phyloP scores from a whole-genome alignment of 1,140 invertebrate species.

The Leptonema lineaticorne region DNA sequence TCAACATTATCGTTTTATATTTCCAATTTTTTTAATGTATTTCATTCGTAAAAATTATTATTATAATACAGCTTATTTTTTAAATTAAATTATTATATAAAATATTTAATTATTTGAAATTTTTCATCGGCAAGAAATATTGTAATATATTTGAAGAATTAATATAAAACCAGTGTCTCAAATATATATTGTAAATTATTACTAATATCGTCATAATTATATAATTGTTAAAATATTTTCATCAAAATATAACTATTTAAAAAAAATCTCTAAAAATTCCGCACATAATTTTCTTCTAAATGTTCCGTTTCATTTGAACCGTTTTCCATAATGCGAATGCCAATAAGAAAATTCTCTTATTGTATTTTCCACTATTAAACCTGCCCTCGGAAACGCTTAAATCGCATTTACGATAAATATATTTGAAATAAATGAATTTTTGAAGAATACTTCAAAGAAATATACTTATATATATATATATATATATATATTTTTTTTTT shows the following conservation, averaged over 20 bases:
- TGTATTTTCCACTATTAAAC: too few species aligned
- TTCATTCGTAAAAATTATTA: background rate
- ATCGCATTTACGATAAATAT: background rate
- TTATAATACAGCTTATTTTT: background rate
- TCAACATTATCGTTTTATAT: too few species aligned
- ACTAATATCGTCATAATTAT: background rate
- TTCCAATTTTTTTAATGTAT: background rate
- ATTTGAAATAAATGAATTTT: constrained; percentile 2
- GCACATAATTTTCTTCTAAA: background rate
- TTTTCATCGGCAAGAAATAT: too few species aligned
- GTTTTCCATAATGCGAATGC: background rate
- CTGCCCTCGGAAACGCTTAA: background rate
- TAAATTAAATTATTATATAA: background rate
- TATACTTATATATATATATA: too few species aligned
- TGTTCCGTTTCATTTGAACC: too few species aligned
- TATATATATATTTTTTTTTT: too few species aligned
- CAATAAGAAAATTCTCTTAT: background rate
- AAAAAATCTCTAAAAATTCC: background rate
- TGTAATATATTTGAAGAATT: too few species aligned
- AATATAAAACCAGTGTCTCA: too few species aligned
- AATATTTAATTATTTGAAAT: background rate
- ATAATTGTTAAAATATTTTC: background rate
- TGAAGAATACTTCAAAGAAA: constrained; percentile 36
- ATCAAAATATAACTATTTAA: background rate
- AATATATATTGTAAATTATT: too few species aligned